Evolutionary conservation across 2,113 vertebrate genomes (phyloP).

Genomic region (Sceloporus undulatus): DNA sequence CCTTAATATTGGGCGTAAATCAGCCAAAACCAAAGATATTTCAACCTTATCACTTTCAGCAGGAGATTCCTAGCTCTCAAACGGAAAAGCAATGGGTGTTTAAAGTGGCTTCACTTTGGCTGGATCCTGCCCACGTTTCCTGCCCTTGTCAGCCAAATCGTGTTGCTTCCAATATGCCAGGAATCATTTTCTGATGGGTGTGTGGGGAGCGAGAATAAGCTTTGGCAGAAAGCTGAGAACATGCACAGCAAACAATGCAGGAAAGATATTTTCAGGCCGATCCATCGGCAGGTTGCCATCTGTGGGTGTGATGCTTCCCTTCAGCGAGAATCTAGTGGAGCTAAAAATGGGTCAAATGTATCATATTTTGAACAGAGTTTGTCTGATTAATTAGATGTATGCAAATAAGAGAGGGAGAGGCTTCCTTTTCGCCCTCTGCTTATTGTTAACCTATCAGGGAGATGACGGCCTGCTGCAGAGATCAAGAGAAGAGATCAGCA

Average conservation of each 20-base stretch:
- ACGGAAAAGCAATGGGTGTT: background rate
- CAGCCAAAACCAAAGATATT: background rate
- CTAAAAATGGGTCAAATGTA: background rate
- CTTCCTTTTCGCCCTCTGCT: slow-evolving; percentile 33
- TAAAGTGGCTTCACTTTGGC: background rate
- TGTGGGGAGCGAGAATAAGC: background rate
- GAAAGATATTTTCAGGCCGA: background rate
- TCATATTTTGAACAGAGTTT: slow-evolving; percentile 34
- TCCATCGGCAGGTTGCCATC: background rate
- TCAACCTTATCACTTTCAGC: background rate
- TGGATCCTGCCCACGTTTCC: background rate
- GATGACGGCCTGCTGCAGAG: slow-evolving; percentile 58
- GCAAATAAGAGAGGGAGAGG: slow-evolving; percentile 33
- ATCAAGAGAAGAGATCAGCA: slow-evolving; percentile 64
- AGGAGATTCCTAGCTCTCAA: background rate
- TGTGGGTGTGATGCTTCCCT: background rate
- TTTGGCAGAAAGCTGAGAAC: background rate
- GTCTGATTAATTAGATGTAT: slow-evolving; percentile 34
- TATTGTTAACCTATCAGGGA: slow-evolving; percentile 47
- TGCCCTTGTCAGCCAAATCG: background rate
- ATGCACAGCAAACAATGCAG: slow-evolving; percentile 1
- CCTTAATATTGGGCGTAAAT: background rate
- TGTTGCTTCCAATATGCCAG: background rate
- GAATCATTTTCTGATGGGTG: background rate
- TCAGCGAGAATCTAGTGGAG: background rate